Evolutionary conservation across 1,140 invertebrate genomes (phyloP).

Genomic region (Asbolus verrucosus): DNA sequence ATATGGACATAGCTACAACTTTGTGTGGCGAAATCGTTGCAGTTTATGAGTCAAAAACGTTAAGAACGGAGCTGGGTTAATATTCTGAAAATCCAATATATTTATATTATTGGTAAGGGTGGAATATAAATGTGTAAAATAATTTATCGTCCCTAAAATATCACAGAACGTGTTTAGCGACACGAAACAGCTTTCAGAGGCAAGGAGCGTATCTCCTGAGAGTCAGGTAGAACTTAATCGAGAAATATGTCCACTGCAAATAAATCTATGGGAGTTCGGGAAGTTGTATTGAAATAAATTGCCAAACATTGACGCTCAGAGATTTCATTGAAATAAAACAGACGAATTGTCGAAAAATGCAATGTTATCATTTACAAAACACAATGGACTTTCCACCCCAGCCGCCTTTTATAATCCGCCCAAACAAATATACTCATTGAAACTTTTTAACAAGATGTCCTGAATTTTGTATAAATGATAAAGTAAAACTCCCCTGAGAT

Average conservation of each 20-base stretch:
- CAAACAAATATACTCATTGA: conserved; percentile 40
- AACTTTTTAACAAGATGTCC: conserved; percentile 40
- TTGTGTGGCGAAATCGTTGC: too few species aligned
- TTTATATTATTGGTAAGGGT: conserved; percentile 46
- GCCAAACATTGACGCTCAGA: conserved; percentile 30
- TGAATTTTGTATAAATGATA: conserved; percentile 35
- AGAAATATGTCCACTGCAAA: conserved; percentile 51
- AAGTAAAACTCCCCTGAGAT: conserved; percentile 34
- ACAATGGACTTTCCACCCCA: conserved; percentile 15
- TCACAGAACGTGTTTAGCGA: conserved; percentile 46
- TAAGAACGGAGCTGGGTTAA: too few species aligned
- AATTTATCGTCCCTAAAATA: conserved; percentile 47
- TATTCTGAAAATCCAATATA: conserved; percentile 43
- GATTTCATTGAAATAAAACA: conserved; percentile 11
- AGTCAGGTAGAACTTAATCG: conserved; percentile 49
- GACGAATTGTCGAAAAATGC: conserved; percentile 5
- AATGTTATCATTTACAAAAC: conserved; percentile 34
- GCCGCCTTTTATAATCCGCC: conserved; percentile 23
- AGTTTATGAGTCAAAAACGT: conserved; percentile 5
- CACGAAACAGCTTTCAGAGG: conserved; percentile 47
- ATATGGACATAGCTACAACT: too few species aligned
- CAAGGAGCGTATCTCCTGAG: conserved; percentile 44
- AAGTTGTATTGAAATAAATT: conserved; percentile 53
- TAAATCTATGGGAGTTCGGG: conserved; percentile 49
- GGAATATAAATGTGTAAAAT: conserved; percentile 41